A percentile compares a stretch with the other conserved stretches of the same genome.
Evolutionary conservation across 2,797 vertebrate genomes (phyloP).

Genomic region (Sarcophilus harrisii): DNA sequence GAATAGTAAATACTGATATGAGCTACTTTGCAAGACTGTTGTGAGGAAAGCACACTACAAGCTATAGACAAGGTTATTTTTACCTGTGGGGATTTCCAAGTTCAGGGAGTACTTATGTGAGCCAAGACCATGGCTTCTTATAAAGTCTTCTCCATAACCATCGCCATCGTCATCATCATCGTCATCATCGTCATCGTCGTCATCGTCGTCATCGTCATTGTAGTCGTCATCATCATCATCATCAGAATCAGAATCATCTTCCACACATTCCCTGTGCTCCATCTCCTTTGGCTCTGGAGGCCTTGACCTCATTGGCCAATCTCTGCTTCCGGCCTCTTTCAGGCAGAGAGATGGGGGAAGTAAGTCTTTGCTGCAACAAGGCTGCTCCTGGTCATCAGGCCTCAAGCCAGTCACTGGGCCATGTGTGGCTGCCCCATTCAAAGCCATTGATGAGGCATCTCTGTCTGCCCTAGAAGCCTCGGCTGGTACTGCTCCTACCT

Average conservation of each 20-base stretch:
- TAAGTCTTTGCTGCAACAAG: slow-evolving; percentile 93
- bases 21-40: background rate
- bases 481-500: background rate
- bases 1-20: background rate
- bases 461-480: rapidly evolving
- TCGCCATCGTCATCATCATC: slow-evolving; percentile 37
- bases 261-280: background rate
- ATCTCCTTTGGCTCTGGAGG: background rate
- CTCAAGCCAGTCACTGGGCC: rapidly evolving
- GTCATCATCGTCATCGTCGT: background rate
- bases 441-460: background rate
- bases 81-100: slow-evolving; percentile 91
- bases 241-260: slow-evolving; percentile 18
- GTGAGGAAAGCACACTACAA: background rate
- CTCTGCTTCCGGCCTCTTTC: background rate
- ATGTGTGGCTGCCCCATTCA: background rate
- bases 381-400: slow-evolving; percentile 83
- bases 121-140: slow-evolving; percentile 92
- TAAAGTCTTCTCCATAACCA: slow-evolving; percentile 84
- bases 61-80: background rate
- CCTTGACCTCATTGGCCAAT: background rate
- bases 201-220: background rate
- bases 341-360: slow-evolving; percentile 15
- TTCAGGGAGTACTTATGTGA: slow-evolving; percentile 92
- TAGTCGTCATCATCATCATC: background rate